These are phyloP conservation scores for Petrophora chlorosata DNA, from an alignment of 2,888 invertebrate species.

Conservation along the genomic window DNA sequence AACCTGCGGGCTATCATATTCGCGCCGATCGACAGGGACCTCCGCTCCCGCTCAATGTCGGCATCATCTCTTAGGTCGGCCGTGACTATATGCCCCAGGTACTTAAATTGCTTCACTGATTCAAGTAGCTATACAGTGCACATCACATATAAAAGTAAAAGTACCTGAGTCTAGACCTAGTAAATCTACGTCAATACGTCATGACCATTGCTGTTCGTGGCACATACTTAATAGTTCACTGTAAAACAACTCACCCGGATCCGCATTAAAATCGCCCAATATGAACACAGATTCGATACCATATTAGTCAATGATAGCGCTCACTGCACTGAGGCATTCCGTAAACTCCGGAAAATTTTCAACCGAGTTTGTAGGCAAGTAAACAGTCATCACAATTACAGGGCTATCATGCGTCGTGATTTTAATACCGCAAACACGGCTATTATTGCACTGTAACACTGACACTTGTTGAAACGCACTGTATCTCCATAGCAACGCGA, in stretches of 20 bases:
- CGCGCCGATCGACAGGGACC: too few species aligned
- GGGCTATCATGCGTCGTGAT: neutral
- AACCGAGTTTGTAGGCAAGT: slow-evolving; percentile 2
- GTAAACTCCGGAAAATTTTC: slow-evolving; percentile 1
- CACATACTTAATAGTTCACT: neutral
- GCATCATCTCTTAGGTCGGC: too few species aligned
- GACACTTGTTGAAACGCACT: neutral
- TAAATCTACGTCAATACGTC: neutral
- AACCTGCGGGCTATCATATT: too few species aligned
- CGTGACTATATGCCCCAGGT: too few species aligned
- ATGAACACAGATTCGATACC: slow-evolving; percentile 6
- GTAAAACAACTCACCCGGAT: slow-evolving; percentile 2
- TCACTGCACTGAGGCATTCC: slow-evolving; percentile 5
- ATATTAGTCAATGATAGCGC: slow-evolving; percentile 4
- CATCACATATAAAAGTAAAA: too few species aligned
- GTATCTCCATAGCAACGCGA: neutral
- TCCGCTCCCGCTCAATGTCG: too few species aligned
- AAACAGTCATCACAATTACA: slow-evolving; percentile 1
- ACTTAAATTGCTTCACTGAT: too few species aligned
- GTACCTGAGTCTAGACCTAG: neutral
- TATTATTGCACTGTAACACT: neutral
- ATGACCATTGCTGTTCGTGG: neutral
- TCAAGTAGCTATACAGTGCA: too few species aligned
- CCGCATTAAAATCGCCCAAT: slow-evolving; percentile 1
- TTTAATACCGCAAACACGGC: neutral